Base-by-base conservation (phyloP, 2,113 vertebrate genomes). In the Empidonax alnorum region DNA sequence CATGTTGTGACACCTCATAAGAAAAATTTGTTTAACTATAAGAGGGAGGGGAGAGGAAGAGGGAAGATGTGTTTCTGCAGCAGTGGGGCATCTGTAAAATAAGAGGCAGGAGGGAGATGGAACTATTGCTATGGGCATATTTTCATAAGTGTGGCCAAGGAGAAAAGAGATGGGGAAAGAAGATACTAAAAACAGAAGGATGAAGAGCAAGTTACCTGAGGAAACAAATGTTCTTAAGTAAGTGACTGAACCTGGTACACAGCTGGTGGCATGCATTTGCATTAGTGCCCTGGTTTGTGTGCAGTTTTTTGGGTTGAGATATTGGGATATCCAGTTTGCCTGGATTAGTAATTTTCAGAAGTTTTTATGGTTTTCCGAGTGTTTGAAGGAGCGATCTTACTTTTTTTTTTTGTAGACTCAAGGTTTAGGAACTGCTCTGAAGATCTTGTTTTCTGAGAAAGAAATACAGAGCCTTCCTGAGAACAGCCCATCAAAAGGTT, bases 401-500 rank as follows among this genome's bases (percentile, higher is more conserved):
- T 86, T 9, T 66, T 91, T 62, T 93, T 74, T 62, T 93, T 94
- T 93, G 55, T 77, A 99, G 99, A 99, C 98, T 72, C 98, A 99
- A 96, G 99, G 99, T 61, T 98, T 99, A 91, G 99, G 99, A 86
- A 99, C 99, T 14, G 99, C 99, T 30, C 98, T 99, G 97, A 99
- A 99, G 98, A 99, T 99, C 96, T 96, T 99, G 49, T 99, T 99
- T 96, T 99, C 99, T 12, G 99, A 99, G 97, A 99, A 98, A 72
- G 99, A 99, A 97, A 99, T 99, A 91, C 98, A 99, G 94, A 99
- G 98, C 56, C 99, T 99, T 75, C 98, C 99, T 10, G 99, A 99
- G 68, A 98, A 99, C 6, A 99, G 98, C 68, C 98, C 99, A 3
- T 99, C 99, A 3, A 98, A 99, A 97, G 99, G 99, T 62, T 99